Conservation (phyloP, 2,888 invertebrate genomes). For the Synergus japonicus region DNA sequence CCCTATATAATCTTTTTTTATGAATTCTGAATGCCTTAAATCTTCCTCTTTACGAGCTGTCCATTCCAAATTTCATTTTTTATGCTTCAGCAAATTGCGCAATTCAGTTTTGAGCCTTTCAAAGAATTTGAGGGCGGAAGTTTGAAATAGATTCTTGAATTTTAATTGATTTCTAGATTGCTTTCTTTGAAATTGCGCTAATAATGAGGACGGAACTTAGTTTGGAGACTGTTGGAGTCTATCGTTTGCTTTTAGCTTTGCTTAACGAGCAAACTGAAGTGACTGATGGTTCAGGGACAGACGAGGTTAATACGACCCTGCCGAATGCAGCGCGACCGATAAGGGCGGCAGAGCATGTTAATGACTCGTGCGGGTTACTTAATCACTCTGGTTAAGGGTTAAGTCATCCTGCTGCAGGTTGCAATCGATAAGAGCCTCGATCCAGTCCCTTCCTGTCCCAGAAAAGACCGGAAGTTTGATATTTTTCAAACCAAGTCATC, state of each 20-base stretch:
- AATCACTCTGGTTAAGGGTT: constrained; percentile 29
- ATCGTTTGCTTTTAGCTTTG: constrained; percentile 22
- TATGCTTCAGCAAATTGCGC: not conserved
- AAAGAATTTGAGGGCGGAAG: not conserved
- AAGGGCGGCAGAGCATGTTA: constrained; percentile 36
- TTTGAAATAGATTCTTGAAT: too few species aligned
- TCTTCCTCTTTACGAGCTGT: not conserved
- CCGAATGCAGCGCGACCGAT: constrained; percentile 29
- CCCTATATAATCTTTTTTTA: not conserved
- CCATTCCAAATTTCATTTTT: not conserved
- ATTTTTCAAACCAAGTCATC: not conserved
- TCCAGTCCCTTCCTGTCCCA: not conserved
- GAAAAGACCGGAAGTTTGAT: not conserved
- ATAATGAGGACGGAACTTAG: not conserved
- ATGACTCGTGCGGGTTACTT: constrained; percentile 33
- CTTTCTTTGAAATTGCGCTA: too few species aligned
- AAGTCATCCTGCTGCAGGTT: constrained; percentile 12
- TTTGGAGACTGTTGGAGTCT: not conserved
- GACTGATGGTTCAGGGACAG: constrained; percentile 37
- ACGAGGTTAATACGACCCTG: constrained; percentile 11
- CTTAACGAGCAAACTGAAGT: constrained; percentile 37
- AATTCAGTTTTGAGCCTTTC: not conserved
- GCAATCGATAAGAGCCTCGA: constrained; percentile 23
- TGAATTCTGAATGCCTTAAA: not conserved
- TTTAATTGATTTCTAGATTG: too few species aligned